phyloP scores from a whole-genome alignment of 2,888 invertebrate species.

The Heteropelma amictum region DNA sequence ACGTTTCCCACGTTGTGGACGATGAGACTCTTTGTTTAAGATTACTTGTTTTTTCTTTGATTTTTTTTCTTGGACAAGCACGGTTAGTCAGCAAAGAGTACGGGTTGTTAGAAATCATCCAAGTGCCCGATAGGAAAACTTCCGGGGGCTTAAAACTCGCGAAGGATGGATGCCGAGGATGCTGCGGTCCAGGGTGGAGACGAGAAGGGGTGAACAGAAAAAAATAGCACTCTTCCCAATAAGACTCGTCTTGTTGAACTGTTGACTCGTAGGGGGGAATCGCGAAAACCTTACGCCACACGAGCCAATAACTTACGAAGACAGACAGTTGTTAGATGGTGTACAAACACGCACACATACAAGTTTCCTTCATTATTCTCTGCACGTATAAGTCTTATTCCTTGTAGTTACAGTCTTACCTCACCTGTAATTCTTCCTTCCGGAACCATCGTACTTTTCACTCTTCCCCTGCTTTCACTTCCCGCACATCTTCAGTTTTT shows the following conservation, averaged over 20 bases:
- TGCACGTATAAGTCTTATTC: conserved; percentile 48
- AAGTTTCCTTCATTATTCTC: conserved; percentile 44
- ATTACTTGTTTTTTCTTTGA: not conserved
- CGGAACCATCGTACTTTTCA: conserved; percentile 4
- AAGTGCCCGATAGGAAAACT: not conserved
- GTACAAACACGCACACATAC: too few species aligned
- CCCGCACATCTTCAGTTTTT: not conserved
- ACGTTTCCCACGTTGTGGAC: too few species aligned
- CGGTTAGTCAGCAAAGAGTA: not conserved
- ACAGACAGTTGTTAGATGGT: too few species aligned
- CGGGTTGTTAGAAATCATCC: not conserved
- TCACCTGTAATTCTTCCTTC: conserved; percentile 30
- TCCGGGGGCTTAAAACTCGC: not conserved
- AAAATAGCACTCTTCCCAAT: not conserved
- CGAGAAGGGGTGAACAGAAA: not conserved
- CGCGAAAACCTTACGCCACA: conserved; percentile 1
- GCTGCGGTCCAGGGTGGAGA: not conserved
- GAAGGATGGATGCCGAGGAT: not conserved
- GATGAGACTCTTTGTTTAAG: too few species aligned
- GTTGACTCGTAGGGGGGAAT: not conserved
- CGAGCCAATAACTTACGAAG: not conserved
- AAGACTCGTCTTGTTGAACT: not conserved
- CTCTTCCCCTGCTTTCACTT: not conserved
- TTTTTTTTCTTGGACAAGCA: not conserved
- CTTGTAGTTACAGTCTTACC: not conserved